A percentile compares a stretch with the other conserved stretches of the same genome.
phyloP scores from a whole-genome alignment of 2,888 invertebrate genomes.

The Criorhina ranunculi region DNA sequence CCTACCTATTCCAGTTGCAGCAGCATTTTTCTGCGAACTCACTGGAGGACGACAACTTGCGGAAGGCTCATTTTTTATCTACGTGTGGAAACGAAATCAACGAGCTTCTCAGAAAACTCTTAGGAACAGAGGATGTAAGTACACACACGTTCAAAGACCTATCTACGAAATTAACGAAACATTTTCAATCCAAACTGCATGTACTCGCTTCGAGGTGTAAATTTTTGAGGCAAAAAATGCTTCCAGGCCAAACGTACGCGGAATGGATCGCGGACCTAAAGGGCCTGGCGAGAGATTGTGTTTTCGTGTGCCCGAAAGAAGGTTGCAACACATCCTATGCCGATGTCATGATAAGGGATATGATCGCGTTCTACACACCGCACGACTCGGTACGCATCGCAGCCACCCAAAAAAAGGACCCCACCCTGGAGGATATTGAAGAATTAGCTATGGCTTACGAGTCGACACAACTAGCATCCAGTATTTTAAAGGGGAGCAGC shows the following conservation, averaged over 20 bases:
- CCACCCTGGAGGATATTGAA: conserved; percentile 19
- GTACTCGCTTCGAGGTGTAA: too few species aligned
- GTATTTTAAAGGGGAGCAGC: conserved; percentile 16
- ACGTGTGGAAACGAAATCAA: not conserved
- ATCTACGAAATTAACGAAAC: not conserved
- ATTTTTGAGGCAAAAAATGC: not conserved
- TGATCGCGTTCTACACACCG: conserved; percentile 7
- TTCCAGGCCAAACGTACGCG: not conserved
- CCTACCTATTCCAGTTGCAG: too few species aligned
- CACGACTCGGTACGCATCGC: conserved; percentile 5
- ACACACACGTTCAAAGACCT: conserved; percentile 1
- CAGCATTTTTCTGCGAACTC: too few species aligned
- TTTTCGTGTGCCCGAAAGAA: too few species aligned
- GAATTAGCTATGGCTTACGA: conserved; percentile 14
- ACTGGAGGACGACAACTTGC: too few species aligned
- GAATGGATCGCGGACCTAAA: not conserved
- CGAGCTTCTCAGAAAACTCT: not conserved
- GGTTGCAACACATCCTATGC: too few species aligned
- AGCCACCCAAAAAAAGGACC: conserved; percentile 12
- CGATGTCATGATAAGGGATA: not conserved
- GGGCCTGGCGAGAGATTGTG: not conserved
- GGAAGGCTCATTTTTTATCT: not conserved
- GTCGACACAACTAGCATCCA: conserved; percentile 23
- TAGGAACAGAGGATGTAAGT: not conserved
- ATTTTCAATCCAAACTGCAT: not conserved